phyloP scores from a whole-genome alignment of 2,888 invertebrate species.

The Paralinhomoeus sp. region DNA sequence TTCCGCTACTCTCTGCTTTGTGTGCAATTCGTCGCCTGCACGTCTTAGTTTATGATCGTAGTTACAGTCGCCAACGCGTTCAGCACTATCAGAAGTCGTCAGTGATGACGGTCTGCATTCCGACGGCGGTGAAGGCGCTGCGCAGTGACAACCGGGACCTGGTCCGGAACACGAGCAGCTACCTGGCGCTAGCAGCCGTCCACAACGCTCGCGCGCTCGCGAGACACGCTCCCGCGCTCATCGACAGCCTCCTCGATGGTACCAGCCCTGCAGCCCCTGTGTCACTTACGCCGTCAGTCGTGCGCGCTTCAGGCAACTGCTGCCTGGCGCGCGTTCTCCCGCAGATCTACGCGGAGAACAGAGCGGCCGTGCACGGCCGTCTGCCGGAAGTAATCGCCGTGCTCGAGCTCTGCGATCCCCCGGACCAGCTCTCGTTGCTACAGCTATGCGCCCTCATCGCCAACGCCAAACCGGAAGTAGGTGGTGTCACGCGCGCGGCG shows the following conservation, averaged over 20 bases:
- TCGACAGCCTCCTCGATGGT: constrained; percentile 69
- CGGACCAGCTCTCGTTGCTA: constrained; percentile 60
- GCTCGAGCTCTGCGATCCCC: constrained; percentile 53
- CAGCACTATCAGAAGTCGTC: constrained; percentile 46
- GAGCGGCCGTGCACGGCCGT: constrained; percentile 60
- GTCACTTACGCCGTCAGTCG: background rate
- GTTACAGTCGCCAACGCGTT: constrained; percentile 12
- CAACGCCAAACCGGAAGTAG: constrained; percentile 49
- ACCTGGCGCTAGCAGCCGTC: constrained; percentile 69
- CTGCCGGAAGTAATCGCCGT: constrained; percentile 55
- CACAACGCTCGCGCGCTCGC: constrained; percentile 64
- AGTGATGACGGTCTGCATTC: constrained; percentile 60
- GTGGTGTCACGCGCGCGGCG: background rate
- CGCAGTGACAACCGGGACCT: constrained; percentile 70
- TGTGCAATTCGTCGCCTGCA: too few species aligned
- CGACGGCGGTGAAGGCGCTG: constrained; percentile 69
- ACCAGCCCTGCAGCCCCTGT: constrained; percentile 3
- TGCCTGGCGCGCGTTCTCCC: constrained; percentile 63
- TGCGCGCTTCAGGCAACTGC: constrained; percentile 46
- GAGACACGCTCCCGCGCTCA: constrained; percentile 63
- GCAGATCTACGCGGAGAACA: constrained; percentile 66
- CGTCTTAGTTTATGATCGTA: too few species aligned
- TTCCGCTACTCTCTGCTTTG: too few species aligned
- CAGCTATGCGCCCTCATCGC: constrained; percentile 60
- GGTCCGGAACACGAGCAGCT: constrained; percentile 66